phyloP scores from a whole-genome alignment of 2,888 invertebrate genomes.

The Halictus quadricinctus region DNA sequence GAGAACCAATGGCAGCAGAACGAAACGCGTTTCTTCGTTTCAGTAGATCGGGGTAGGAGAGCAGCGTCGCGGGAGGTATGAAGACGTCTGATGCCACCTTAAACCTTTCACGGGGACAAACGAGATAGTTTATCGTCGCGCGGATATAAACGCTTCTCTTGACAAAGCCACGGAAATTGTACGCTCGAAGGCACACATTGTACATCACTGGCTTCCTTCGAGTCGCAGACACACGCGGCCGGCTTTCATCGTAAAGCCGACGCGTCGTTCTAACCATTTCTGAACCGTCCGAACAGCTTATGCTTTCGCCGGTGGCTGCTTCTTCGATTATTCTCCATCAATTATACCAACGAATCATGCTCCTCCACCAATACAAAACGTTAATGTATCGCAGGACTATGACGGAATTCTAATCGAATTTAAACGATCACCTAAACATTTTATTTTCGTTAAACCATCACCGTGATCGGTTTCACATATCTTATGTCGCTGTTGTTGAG shows the following conservation, averaged over 20 bases:
- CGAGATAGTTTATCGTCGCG: conserved; percentile 52
- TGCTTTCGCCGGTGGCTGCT: background rate
- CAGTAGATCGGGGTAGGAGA: background rate
- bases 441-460: too few species aligned
- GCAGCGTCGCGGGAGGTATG: background rate
- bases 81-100: conserved; percentile 26
- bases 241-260: conserved; percentile 25
- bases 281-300: conserved; percentile 8
- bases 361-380: too few species aligned
- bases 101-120: conserved; percentile 43
- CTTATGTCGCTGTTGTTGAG: too few species aligned
- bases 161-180: conserved; percentile 54
- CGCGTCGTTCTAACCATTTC: conserved; percentile 1
- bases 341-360: background rate
- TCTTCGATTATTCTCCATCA: background rate
- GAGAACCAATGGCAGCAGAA: background rate
- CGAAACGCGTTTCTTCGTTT: conserved; percentile 17
- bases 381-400: too few species aligned
- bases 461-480: too few species aligned
- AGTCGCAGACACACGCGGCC: conserved; percentile 8
- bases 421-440: too few species aligned
- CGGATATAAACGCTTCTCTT: conserved; percentile 39
- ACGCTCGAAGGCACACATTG: conserved; percentile 42
- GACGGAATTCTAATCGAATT: too few species aligned
- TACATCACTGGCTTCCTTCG: conserved; percentile 40